A percentile compares a stretch with the other conserved stretches of the same genome.
phyloP scores from a whole-genome alignment of 2,797 vertebrate genomes.

The Catharus ustulatus region DNA sequence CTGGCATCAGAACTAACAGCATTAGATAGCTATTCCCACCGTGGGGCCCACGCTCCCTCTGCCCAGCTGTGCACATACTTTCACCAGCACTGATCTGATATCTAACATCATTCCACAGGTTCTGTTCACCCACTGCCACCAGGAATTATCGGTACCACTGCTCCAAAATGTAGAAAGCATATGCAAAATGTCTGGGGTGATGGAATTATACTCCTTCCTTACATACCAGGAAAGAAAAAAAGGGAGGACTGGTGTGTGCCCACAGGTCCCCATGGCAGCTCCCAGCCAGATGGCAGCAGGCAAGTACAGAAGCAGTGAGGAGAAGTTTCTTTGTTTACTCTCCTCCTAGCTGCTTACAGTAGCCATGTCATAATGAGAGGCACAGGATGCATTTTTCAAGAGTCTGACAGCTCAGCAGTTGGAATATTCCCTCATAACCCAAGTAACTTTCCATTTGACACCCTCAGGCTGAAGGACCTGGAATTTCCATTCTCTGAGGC shows the following conservation, averaged over 20 bases:
- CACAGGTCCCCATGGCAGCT: not conserved
- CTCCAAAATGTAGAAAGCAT: not conserved
- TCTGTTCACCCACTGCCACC: not conserved
- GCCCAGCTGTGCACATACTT: not conserved
- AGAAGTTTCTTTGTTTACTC: not conserved
- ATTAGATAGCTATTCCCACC: not conserved
- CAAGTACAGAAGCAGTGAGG: not conserved
- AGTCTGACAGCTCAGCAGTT: not conserved
- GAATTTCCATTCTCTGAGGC: not conserved
- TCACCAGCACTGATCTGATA: not conserved
- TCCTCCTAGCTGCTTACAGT: not conserved
- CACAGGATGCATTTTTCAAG: not conserved
- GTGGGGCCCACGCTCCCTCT: rapidly evolving
- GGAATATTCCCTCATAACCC: rapidly evolving
- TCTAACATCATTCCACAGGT: not conserved
- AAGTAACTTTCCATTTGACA: rapidly evolving
- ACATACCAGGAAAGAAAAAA: not conserved
- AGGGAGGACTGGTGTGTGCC: not conserved
- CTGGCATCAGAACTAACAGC: conserved; percentile 14
- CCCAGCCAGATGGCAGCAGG: conserved; percentile 37
- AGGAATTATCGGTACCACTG: not conserved
- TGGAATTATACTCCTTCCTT: not conserved
- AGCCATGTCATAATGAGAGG: not conserved
- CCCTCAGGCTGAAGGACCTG: not conserved
- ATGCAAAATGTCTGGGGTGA: not conserved